Conservation (phyloP, 2,797 vertebrate genomes). For the Spea hammondii region DNA sequence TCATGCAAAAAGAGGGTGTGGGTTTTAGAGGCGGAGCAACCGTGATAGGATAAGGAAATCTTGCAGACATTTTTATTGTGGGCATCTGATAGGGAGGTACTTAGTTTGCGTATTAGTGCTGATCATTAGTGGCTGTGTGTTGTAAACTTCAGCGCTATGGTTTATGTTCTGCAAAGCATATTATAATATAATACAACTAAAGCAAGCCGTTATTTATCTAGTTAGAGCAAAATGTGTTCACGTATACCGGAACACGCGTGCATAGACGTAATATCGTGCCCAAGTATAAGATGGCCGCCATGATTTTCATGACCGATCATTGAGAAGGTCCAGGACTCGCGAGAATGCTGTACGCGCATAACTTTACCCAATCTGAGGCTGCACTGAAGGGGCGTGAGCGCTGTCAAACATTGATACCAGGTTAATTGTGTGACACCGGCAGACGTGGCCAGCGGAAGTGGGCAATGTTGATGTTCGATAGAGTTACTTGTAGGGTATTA, state of each 20-base stretch:
- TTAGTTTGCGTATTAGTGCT: too few species aligned
- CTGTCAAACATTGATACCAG: too few species aligned
- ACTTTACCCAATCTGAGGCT: neutral
- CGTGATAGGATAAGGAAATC: neutral
- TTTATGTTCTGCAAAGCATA: too few species aligned
- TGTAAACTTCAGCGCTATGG: too few species aligned
- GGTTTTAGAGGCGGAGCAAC: neutral
- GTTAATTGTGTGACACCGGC: neutral
- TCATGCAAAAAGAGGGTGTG: slow-evolving; percentile 16
- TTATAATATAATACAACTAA: too few species aligned
- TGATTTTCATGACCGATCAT: neutral
- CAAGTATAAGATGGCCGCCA: neutral
- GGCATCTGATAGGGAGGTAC: neutral
- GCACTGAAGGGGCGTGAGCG: neutral
- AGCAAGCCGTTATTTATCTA: too few species aligned
- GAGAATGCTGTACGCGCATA: neutral
- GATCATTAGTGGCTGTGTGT: too few species aligned
- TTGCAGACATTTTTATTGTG: slow-evolving; percentile 1
- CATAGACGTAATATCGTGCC: neutral
- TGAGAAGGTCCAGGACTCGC: neutral
- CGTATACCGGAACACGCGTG: too few species aligned
- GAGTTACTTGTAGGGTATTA: too few species aligned
- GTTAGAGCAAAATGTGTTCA: too few species aligned
- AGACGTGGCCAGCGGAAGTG: slow-evolving; percentile 6
- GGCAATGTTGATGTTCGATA: neutral